phyloP scores from a whole-genome alignment of 2,888 invertebrate species.

The Pachydiplax longipennis region DNA sequence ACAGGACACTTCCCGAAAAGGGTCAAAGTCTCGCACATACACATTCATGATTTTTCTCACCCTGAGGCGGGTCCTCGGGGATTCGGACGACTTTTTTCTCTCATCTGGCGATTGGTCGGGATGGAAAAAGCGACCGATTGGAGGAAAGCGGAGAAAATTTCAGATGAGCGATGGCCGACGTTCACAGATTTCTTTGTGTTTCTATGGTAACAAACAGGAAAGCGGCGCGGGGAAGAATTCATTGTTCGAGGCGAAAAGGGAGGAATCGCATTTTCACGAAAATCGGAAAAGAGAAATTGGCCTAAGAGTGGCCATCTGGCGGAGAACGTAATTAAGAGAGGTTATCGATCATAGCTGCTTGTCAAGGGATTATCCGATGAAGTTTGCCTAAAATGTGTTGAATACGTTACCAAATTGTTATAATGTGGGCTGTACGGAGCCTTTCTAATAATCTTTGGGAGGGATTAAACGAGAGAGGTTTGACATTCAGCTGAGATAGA shows the following conservation, averaged over 20 bases:
- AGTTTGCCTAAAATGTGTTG: slow-evolving; percentile 5
- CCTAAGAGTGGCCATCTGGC: slow-evolving; percentile 29
- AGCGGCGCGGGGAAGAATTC: neutral
- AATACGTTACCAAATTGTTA: slow-evolving; percentile 27
- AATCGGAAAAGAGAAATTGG: slow-evolving; percentile 27
- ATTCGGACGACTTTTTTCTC: neutral
- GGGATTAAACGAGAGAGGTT: neutral
- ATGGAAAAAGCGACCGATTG: slow-evolving; percentile 12
- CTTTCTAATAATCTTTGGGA: neutral
- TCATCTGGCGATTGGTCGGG: slow-evolving; percentile 24
- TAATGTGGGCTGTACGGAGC: neutral
- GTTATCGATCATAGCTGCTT: slow-evolving; percentile 28
- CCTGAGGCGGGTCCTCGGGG: neutral
- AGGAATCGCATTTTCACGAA: slow-evolving; percentile 23
- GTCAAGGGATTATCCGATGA: slow-evolving; percentile 18
- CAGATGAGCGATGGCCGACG: slow-evolving; percentile 41
- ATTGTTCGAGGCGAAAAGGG: neutral
- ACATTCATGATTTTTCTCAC: slow-evolving; percentile 25
- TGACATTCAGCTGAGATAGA: neutral
- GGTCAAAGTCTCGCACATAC: slow-evolving; percentile 29
- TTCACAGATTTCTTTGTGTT: slow-evolving; percentile 31
- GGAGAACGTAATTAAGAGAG: slow-evolving; percentile 24
- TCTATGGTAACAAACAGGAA: slow-evolving; percentile 13
- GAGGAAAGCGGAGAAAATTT: slow-evolving; percentile 28
- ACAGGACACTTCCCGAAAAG: neutral